Base-by-base conservation (phyloP, 2,888 invertebrate species). In the Pinctada fucata region DNA sequence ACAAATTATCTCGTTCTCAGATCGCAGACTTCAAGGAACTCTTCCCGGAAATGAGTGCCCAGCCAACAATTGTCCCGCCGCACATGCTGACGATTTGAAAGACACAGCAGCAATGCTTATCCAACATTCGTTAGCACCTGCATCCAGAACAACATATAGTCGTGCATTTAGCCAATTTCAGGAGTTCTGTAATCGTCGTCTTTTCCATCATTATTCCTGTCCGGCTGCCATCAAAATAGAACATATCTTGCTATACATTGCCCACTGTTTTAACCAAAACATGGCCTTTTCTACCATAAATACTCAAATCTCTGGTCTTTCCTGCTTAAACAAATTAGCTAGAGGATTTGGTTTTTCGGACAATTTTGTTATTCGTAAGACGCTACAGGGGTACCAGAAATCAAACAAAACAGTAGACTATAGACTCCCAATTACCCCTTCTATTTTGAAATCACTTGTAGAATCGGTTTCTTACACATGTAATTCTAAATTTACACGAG, bases 311-410 rank as follows among this genome's bases (percentile, higher is more conserved):
- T 74, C 74, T 1, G 65, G 65, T 6, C 50, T 74, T 50, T 51
- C 65, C 47, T 65, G 45, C 10, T 49, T 73, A 16, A 65, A 65
- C 47, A 51, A 49, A 47, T 16, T 74, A 10, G 63, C 65, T 50
- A 45, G 47, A 5, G 65, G 16, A 48, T 8, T n/a, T 31, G 65
- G 16, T 66, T 5, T 74, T 10, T 66, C 74, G 2, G 65, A 74
- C 13, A 49, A 74, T 50, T 74, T 74, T 8, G 6, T 66, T 3
- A 74, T 74, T 4, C 65, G 50, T 49, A 74, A 74, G 31, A 66
- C 10, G 51, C 51, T 74, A n/a, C 65, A 74, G 31, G 66, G 74
- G 8, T 72, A n/a, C 13, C 72, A 58, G n/a, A 72, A 72, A 63
- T 8, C 63, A 45, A 72, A 72, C 45, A 3, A 31, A 10, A 48